phyloP scores from a whole-genome alignment of 2,113 vertebrate genomes.

The Odocoileus hemionus region DNA sequence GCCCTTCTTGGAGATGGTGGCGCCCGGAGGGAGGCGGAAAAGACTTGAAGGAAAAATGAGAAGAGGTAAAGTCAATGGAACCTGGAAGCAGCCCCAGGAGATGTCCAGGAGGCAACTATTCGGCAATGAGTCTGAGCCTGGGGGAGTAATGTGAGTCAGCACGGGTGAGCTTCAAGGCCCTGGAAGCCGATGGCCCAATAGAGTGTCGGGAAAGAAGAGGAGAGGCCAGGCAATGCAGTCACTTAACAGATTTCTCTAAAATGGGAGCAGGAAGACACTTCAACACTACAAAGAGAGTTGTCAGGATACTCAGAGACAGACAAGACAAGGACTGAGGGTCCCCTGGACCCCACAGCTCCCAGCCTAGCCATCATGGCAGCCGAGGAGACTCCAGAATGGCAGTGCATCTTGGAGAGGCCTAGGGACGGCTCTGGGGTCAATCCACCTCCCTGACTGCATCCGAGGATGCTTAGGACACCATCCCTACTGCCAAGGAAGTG shows the following conservation, averaged over 20 bases:
- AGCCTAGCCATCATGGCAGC: not conserved
- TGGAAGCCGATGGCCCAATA: rapidly evolving
- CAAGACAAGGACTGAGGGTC: not conserved
- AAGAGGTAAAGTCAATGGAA: not conserved
- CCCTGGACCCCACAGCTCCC: not conserved
- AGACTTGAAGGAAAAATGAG: too few relatives aligned
- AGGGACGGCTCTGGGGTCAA: not conserved
- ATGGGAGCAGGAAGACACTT: not conserved
- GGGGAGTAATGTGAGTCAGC: not conserved
- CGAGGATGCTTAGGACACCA: not conserved
- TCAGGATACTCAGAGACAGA: not conserved
- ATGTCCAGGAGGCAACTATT: not conserved
- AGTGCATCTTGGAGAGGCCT: not conserved
- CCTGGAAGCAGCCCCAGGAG: not conserved
- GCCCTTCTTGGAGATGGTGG: not conserved
- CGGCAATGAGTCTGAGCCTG: not conserved
- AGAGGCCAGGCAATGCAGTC: not conserved
- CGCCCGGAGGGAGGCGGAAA: rapidly evolving
- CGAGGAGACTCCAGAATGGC: not conserved
- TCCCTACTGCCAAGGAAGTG: not conserved
- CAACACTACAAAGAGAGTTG: not conserved
- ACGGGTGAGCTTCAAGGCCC: not conserved
- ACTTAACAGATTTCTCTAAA: not conserved
- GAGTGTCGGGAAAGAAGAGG: not conserved
- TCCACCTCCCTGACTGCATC: not conserved